Evolutionary conservation across 2,797 vertebrate species (phyloP).

Genomic region (Mustela erminea): DNA sequence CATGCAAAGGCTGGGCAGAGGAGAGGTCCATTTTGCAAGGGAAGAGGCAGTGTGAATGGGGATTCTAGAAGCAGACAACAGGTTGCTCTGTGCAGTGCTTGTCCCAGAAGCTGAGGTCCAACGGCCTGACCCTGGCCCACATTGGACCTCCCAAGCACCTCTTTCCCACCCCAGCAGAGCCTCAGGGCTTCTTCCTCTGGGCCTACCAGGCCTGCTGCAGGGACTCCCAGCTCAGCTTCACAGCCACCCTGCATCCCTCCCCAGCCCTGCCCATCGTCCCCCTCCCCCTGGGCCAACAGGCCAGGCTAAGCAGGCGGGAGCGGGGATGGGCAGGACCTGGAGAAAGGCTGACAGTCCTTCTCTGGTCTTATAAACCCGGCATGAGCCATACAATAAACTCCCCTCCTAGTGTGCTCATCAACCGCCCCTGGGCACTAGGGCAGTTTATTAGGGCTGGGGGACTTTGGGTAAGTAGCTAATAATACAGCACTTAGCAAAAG

Average conservation of each 20-base stretch:
- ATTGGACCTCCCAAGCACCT: neutral
- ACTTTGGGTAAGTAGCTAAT: neutral
- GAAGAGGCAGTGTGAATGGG: neutral
- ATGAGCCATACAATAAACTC: neutral
- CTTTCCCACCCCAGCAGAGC: neutral
- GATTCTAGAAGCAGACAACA: no score
- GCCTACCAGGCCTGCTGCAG: neutral
- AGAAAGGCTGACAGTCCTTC: neutral
- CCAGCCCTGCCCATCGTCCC: neutral
- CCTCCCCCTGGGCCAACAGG: neutral
- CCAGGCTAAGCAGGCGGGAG: neutral
- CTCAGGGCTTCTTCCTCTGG: neutral
- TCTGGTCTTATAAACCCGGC: neutral
- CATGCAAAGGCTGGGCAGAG: neutral
- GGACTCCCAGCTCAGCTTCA: neutral
- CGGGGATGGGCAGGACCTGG: neutral
- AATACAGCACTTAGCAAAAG: neutral
- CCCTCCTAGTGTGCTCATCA: neutral
- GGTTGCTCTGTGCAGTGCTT: neutral
- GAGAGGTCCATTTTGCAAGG: neutral
- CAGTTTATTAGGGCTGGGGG: neutral
- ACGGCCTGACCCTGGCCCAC: neutral
- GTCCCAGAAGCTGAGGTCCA: neutral
- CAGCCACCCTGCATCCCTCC: neutral
- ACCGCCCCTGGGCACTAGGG: no score